Base-by-base conservation (phyloP, 2,888 invertebrate species). In the Eupithecia inturbata region DNA sequence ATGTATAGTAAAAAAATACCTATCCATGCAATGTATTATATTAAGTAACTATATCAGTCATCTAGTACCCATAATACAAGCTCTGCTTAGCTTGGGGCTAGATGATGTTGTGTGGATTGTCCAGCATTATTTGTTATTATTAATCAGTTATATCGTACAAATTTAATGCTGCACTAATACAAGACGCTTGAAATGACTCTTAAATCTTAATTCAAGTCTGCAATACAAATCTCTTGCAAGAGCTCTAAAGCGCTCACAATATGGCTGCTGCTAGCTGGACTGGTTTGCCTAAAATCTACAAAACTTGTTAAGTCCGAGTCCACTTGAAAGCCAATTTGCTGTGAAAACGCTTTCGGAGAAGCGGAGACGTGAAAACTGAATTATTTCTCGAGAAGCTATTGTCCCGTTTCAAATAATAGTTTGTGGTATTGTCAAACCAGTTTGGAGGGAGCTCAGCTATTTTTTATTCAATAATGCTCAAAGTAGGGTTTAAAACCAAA, bases 271-370 rank as follows among this genome's bases (percentile, higher is more conserved):
- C 60, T 28, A 71, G 62, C 63, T 33, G 68, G 45, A 68, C 71
- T 53, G 71, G 64, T 74, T 66, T 64, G 63, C 19, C 71, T 66
- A 68, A 75, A 72, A 72, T 78, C 77, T 78, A 75, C 78, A 67
- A 77, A 78, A 76, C 76, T 77, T 73, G 78, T 77, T 77, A 69
- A 71, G 73, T 77, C 72, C 72, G 63, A 76, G 77, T 66, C 67
- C 70, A 33, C 79, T 80, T 62, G 75, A 77, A 77, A 80, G 71
- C 63, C 79, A 79, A 80, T 80, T 78, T 78, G 70, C 77, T 67
- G 75, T 77, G 78, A 78, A 77, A 78, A 80, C 72, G 64, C 77
- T 73, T 72, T 67, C 73, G 69, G 73, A 73, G 74, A 70, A 77
- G 79, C 71, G 79, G 72, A 77, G 75, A 75, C 77, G 67, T 76